Base-by-base conservation (phyloP, 2,113 vertebrate species). In the Elgaria multicarinata region DNA sequence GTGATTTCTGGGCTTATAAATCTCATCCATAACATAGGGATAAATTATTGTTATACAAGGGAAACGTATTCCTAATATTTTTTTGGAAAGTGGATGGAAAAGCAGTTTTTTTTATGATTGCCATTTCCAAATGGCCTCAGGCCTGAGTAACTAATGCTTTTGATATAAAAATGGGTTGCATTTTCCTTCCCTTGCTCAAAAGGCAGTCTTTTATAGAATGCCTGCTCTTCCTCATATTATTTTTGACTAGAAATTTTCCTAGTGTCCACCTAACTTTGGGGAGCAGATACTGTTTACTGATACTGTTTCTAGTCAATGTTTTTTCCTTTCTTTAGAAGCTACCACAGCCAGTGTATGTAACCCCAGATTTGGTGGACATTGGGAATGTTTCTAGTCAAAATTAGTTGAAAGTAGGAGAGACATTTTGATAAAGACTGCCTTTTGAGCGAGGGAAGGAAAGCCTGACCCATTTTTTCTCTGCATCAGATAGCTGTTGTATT, bases 1-100 rank as follows among this genome's bases (percentile, higher is more conserved):
- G 81, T 83, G 55, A 69, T 76, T 92, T 91, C 87, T 89, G 36
- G 18, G 55, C 39, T 85, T 90, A 22, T 2, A n/a, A 33, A 77
- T 58, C 4, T 44, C 31, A 31, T 4, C 39, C 36, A 12, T 62
- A 72, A 72, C 8, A 39, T 1, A 13, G 12, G 33, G 31, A 28
- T 72, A 67, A 76, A 83, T 42, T 50, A 12, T 55, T 69, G 6
- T 75, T 24, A 75, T 50, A 67, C 24, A 14, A 42, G 83, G 22
- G 16, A 55, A 55, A 72, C 39, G 22, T 71, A 53, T 1, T 85
- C 67, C 50, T 72, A 5, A 50, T 16, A 28, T 83, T 18, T 44
- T 33, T n/a, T n/a, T n/a, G 39, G 44, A 50, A 83, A n/a, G 16
- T 28, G 33, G 33, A n/a, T 53, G 9, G 55, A 55, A 67, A 67